These are phyloP conservation scores for Teinopalpus imperialis DNA, from an alignment of 2,888 invertebrate genomes.

Conservation along the genomic window DNA sequence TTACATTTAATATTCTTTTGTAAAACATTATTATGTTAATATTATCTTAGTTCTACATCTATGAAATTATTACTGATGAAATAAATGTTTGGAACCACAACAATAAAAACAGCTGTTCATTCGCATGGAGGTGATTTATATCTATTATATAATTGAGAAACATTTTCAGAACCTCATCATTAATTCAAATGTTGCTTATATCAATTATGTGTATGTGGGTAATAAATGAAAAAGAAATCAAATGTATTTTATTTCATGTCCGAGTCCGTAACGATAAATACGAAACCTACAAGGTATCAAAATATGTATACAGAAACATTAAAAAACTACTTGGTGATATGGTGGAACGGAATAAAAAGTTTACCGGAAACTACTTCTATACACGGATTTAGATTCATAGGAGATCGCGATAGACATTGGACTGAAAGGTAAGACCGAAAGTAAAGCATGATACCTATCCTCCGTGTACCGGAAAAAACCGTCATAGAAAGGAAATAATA, in stretches of 20 bases:
- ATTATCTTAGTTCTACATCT: slow-evolving; percentile 3
- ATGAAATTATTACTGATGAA: neutral
- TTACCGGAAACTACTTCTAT: slow-evolving; percentile 79
- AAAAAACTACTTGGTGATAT: slow-evolving; percentile 61
- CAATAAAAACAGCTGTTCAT: slow-evolving; percentile 13
- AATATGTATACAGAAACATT: slow-evolving; percentile 44
- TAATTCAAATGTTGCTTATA: slow-evolving; percentile 10
- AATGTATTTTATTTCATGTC: slow-evolving; percentile 6
- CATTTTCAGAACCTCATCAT: neutral
- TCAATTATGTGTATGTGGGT: slow-evolving; percentile 27
- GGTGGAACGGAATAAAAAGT: slow-evolving; percentile 74
- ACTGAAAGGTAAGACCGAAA: slow-evolving; percentile 84
- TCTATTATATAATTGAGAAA: slow-evolving; percentile 6
- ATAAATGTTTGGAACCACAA: neutral
- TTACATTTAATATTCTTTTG: neutral
- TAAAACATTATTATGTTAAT: neutral
- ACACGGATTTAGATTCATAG: slow-evolving; percentile 85
- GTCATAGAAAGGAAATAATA: too few species aligned
- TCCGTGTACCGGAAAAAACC: too few species aligned
- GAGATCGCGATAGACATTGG: slow-evolving; percentile 84
- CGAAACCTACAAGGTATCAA: neutral
- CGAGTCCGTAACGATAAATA: neutral
- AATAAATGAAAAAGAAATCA: slow-evolving; percentile 5
- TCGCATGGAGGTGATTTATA: slow-evolving; percentile 11
- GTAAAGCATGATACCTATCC: too few species aligned